Percentiles rank a stretch among this genome's conserved stretches.
Conservation (phyloP, 2,113 vertebrate genomes). For the Microcebus griseorufus region DNA sequence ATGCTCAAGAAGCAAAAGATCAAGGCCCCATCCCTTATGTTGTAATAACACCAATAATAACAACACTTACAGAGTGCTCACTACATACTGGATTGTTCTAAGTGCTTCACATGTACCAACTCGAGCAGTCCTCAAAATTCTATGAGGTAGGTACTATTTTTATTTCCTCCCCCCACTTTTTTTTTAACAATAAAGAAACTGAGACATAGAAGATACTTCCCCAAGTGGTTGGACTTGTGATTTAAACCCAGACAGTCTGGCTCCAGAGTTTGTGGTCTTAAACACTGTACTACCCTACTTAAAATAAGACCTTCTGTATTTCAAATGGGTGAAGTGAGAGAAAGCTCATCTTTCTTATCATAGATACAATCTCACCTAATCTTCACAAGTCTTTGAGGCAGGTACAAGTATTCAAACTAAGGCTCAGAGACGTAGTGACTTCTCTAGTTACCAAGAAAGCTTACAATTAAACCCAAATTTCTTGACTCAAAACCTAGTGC, state of each 20-base stretch:
- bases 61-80: background rate
- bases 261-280: background rate
- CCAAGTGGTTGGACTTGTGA: background rate
- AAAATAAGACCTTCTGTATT: background rate
- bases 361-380: background rate
- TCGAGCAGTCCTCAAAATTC: background rate
- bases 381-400: background rate
- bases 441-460: background rate
- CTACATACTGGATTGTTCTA: background rate
- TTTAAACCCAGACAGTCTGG: background rate
- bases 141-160: background rate
- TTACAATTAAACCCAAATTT: background rate
- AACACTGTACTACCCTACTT: background rate
- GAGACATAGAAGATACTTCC: background rate
- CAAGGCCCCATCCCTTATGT: background rate
- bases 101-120: background rate
- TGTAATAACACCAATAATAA: background rate
- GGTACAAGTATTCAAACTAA: background rate
- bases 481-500: background rate
- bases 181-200: background rate
- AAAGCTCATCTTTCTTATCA: conserved; percentile 9
- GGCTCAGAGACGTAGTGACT: background rate
- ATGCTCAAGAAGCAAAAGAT: background rate
- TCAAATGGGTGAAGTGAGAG: background rate
- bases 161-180: background rate